Evolutionary conservation across 2,113 vertebrate species (phyloP), one percentile per base, ranked within the genome.

Genomic region (Salminus brasiliensis): DNA sequence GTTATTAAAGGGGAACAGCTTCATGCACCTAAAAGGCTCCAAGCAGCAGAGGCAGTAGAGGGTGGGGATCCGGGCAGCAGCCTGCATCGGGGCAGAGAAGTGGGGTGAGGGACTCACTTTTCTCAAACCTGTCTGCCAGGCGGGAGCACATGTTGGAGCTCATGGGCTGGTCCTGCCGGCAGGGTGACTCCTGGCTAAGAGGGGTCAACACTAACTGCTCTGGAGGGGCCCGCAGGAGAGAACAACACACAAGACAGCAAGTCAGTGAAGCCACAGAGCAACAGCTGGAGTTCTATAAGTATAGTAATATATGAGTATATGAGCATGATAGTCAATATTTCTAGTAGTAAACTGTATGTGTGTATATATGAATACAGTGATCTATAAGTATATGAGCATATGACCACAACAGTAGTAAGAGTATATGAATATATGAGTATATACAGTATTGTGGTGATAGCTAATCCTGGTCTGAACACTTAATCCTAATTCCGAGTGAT

Each of bases 131-230:
- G 91, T 93, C 91, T 90, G 91, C 83, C 89, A 93, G 88, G 83
- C 82, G 84, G 87, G 90, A 85, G 80, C 86, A 80, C 89, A 94
- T 93, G 87, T 89, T 87, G 87, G 89, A 81, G 68, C 88, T 88
- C 85, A 85, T 85, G 87, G 83, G 88, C 78, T 88, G 91, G 87
- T 94, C 92, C 85, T 89, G 91, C 72, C 66, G 90, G 75, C 88
- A 85, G 88, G 91, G 81, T 74, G 90, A 84, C 79, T 93, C 92
- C 89, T 93, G 92, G 85, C 93, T 94, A 94, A 94, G 89, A 88
- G 91, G 75, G 86, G 91, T 92, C 93, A 94, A 93, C 88, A 93
- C 93, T 94, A 94, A 94, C 90, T 94, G 93, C 86, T 94, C 93
- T 94, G 92, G 86, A 85, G 88, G 87, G 43, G 59, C 85, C 79